phyloP scores from a whole-genome alignment of 2,888 invertebrate species.

The Polydrusus tereticollis region DNA sequence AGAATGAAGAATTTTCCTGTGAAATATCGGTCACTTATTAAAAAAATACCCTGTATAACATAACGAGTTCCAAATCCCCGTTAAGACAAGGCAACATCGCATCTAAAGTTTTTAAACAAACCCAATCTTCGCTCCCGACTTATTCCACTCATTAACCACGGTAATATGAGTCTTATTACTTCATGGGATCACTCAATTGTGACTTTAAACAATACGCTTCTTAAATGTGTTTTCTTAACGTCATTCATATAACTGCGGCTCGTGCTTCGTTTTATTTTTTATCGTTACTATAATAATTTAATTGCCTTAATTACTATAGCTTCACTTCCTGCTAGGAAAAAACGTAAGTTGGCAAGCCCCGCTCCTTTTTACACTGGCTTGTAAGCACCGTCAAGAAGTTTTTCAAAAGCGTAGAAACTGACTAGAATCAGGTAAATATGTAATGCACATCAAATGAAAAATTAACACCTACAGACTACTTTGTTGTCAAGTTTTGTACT shows the following conservation, averaged over 20 bases:
- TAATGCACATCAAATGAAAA: no score
- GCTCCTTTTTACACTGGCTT: no score
- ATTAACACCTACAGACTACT: no score
- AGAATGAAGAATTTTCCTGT: no score
- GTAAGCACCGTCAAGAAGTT: no score
- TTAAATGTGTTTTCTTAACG: conserved; percentile 25
- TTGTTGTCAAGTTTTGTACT: no score
- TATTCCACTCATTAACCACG: conserved; percentile 46
- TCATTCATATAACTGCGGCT: conserved; percentile 16
- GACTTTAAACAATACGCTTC: conserved; percentile 40
- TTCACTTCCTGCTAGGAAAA: neutral
- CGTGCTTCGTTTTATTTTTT: conserved; percentile 7
- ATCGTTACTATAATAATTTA: neutral
- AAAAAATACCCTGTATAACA: no score
- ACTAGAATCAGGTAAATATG: no score
- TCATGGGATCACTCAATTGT: conserved; percentile 36
- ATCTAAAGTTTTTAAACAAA: neutral
- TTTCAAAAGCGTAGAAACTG: no score
- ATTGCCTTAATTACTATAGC: neutral
- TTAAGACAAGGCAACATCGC: conserved; percentile 12
- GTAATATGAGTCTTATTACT: conserved; percentile 44
- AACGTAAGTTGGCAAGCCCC: neutral
- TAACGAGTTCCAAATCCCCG: conserved; percentile 27
- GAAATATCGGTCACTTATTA: no score
- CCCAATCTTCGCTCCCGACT: conserved; percentile 7